A percentile compares a stretch with the other conserved stretches of the same genome.
Conservation (phyloP, 1,140 invertebrate species). For the Heliconius eleuchia region DNA sequence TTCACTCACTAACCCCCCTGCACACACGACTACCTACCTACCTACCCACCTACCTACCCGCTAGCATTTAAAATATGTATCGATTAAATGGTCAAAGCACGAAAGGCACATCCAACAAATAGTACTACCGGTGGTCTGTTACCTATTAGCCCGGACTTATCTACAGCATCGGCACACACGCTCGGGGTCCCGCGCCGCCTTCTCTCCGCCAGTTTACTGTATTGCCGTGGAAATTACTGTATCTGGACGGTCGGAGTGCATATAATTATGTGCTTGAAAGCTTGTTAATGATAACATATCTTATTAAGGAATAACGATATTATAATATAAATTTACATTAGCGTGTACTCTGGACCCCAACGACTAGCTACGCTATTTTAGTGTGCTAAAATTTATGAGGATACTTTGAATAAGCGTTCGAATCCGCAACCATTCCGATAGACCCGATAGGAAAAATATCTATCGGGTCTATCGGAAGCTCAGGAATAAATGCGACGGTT, state of each 20-base stretch:
- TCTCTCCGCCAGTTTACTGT: background rate
- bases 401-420: too few relatives aligned
- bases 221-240: background rate
- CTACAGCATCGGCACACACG: conserved; percentile 21
- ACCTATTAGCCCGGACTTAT: conserved; percentile 25
- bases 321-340: background rate
- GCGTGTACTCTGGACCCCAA: too few relatives aligned
- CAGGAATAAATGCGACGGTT: too few relatives aligned
- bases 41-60: too few relatives aligned
- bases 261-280: background rate
- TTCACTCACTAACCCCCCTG: background rate
- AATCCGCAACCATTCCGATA: too few relatives aligned
- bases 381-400: too few relatives aligned
- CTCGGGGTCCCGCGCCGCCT: background rate
- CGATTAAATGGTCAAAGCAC: conserved; percentile 13
- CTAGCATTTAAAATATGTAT: background rate
- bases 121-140: conserved; percentile 22
- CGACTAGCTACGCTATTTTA: too few relatives aligned
- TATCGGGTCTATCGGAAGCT: too few relatives aligned
- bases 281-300: background rate
- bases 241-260: background rate
- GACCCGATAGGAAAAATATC: too few relatives aligned
- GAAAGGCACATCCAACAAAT: conserved; percentile 3
- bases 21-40: background rate
- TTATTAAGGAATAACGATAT: conserved; percentile 1